These are phyloP conservation scores for Heteromyza rotundicornis DNA, from an alignment of 2,888 invertebrate species.

Conservation along the genomic window DNA sequence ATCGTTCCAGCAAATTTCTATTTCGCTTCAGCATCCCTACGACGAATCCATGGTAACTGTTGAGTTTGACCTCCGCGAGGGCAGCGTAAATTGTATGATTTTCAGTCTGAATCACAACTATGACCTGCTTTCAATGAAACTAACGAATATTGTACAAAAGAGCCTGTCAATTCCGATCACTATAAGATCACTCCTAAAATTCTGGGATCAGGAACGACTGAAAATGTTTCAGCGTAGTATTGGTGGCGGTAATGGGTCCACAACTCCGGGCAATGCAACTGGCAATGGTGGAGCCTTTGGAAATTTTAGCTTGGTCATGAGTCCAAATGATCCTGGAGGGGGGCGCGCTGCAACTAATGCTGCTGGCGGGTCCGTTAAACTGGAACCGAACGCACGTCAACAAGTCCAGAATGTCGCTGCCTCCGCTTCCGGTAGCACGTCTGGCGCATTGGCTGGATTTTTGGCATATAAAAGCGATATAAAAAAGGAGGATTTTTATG, in stretches of 20 bases:
- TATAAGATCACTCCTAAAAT: conserved; percentile 83
- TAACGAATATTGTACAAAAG: conserved; percentile 77
- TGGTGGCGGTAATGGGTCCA: conserved; percentile 7
- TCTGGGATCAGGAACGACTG: conserved; percentile 79
- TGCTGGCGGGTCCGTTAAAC: conserved; percentile 43
- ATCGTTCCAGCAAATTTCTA: conserved; percentile 87
- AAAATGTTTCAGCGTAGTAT: conserved; percentile 59
- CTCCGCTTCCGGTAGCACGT: conserved; percentile 12
- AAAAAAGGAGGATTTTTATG: conserved; percentile 65
- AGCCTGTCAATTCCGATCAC: conserved; percentile 93
- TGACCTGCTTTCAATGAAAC: conserved; percentile 60
- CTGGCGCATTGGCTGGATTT: conserved; percentile 29
- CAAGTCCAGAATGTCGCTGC: conserved; percentile 15
- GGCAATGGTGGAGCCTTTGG: conserved; percentile 65
- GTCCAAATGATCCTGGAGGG: conserved; percentile 72
- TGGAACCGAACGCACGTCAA: conserved; percentile 39
- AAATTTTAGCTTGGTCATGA: conserved; percentile 43
- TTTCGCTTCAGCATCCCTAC: conserved; percentile 90
- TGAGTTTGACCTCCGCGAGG: conserved; percentile 84
- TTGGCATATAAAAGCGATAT: conserved; percentile 40
- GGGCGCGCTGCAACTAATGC: conserved; percentile 38
- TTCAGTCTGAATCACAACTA: conserved; percentile 69
- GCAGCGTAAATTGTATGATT: conserved; percentile 79
- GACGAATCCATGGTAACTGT: conserved; percentile 93
- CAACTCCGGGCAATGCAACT: background rate